Evolutionary conservation across 2,888 invertebrate genomes (phyloP).

Genomic region (Operophtera brumata): DNA sequence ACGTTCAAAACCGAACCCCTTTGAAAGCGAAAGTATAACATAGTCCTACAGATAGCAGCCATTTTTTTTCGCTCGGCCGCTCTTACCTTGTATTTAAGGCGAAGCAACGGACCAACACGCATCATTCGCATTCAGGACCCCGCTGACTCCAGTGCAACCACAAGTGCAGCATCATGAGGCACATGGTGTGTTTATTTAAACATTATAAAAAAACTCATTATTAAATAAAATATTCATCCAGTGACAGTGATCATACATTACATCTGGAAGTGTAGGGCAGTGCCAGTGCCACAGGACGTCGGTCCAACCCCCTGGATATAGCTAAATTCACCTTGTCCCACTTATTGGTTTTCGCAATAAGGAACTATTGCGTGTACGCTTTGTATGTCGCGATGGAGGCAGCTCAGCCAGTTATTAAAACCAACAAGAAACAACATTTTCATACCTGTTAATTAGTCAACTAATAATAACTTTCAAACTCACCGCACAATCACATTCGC

Average conservation of each 20-base stretch:
- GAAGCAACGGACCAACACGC: slow-evolving; percentile 65
- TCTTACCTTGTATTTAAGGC: slow-evolving; percentile 77
- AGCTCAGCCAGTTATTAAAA: slow-evolving; percentile 52
- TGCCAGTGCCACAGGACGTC: slow-evolving; percentile 25
- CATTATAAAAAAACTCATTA: slow-evolving; percentile 22
- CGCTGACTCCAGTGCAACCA: slow-evolving; percentile 80
- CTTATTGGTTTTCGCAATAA: slow-evolving; percentile 52
- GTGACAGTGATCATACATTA: slow-evolving; percentile 51
- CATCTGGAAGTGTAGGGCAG: slow-evolving; percentile 40
- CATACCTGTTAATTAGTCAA: slow-evolving; percentile 54
- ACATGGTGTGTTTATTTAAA: slow-evolving; percentile 70
- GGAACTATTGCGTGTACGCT: slow-evolving; percentile 57
- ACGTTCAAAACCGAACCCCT: slow-evolving; percentile 60
- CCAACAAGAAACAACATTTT: slow-evolving; percentile 40
- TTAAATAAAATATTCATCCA: slow-evolving; percentile 30
- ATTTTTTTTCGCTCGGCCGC: slow-evolving; percentile 77
- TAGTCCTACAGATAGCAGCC: slow-evolving; percentile 69
- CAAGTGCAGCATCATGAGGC: slow-evolving; percentile 78
- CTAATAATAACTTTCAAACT: slow-evolving; percentile 49
- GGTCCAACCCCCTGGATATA: slow-evolving; percentile 27
- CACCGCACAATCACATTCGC: slow-evolving; percentile 39
- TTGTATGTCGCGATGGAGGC: slow-evolving; percentile 45
- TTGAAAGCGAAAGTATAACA: slow-evolving; percentile 79
- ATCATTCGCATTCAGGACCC: slow-evolving; percentile 81
- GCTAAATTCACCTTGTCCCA: slow-evolving; percentile 47